Percentiles rank a stretch among this genome's conserved stretches.
Evolutionary conservation across 2,888 invertebrate species (phyloP).

Genomic region (Mycalesis mineus): DNA sequence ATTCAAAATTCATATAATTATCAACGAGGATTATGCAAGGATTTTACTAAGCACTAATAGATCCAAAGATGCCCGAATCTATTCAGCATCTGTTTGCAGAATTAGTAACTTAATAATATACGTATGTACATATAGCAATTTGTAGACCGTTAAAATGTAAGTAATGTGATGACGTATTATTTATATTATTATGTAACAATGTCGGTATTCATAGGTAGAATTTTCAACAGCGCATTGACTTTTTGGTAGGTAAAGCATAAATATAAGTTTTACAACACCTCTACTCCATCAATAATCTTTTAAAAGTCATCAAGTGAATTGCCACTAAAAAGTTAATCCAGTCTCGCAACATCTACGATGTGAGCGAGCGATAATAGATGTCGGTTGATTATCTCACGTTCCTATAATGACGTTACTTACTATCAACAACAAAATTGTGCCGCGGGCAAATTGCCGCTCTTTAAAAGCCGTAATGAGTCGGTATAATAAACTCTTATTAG

Average conservation of each 20-base stretch:
- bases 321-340: slow-evolving; percentile 39
- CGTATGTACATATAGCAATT: too few species aligned
- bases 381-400: slow-evolving; percentile 39
- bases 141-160: too few species aligned
- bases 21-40: too few species aligned
- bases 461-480: slow-evolving; percentile 23
- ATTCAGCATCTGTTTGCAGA: too few species aligned
- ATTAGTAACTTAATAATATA: too few species aligned
- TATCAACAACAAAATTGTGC: slow-evolving; percentile 35
- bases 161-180: too few species aligned
- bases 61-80: too few species aligned
- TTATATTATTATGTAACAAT: too few species aligned
- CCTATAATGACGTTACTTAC: slow-evolving; percentile 49
- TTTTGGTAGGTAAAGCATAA: not conserved
- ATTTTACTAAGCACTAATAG: too few species aligned
- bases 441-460: slow-evolving; percentile 12
- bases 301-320: slow-evolving; percentile 26
- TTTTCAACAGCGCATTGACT: slow-evolving; percentile 6
- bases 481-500: slow-evolving; percentile 44
- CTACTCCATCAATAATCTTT: slow-evolving; percentile 15
- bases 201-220: not conserved
- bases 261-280: slow-evolving; percentile 12
- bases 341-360: slow-evolving; percentile 28
- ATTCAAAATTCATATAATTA: too few species aligned
- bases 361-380: slow-evolving; percentile 37